Evolutionary conservation across 2,113 vertebrate species (phyloP).

Genomic region (Platysternon megacephalum): DNA sequence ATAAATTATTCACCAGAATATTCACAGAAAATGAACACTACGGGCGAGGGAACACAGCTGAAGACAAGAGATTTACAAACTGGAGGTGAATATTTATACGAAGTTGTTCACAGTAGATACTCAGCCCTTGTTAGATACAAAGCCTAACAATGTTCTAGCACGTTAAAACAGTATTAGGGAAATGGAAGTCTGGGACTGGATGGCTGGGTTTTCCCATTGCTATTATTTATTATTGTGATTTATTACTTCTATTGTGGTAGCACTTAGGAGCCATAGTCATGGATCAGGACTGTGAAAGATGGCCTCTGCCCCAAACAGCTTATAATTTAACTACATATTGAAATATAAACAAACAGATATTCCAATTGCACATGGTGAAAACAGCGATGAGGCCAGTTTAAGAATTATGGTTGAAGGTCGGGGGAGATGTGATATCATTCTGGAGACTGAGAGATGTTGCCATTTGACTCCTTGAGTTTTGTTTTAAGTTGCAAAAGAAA

Average conservation of each 20-base stretch:
- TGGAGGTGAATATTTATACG: neutral
- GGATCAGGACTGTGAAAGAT: neutral
- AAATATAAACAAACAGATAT: neutral
- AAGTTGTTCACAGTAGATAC: neutral
- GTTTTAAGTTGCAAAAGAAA: neutral
- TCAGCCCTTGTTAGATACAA: neutral
- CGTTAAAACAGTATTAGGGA: neutral
- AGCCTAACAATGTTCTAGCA: neutral
- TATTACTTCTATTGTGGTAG: neutral
- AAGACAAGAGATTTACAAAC: neutral
- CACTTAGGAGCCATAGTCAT: neutral
- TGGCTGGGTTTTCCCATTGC: neutral
- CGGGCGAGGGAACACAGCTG: neutral
- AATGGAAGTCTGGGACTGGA: neutral
- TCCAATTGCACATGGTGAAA: neutral
- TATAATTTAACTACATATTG: neutral
- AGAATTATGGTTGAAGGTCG: neutral
- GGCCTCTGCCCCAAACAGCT: neutral
- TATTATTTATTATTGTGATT: neutral
- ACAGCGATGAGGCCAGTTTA: neutral
- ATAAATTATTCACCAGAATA: neutral
- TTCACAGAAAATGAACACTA: neutral
- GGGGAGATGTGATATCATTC: neutral
- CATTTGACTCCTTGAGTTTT: accelerated
- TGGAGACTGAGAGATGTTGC: accelerated